A percentile compares a stretch with the other conserved stretches of the same genome.
Evolutionary conservation across 2,113 vertebrate species (phyloP).

Genomic region (Plotosus lineatus): DNA sequence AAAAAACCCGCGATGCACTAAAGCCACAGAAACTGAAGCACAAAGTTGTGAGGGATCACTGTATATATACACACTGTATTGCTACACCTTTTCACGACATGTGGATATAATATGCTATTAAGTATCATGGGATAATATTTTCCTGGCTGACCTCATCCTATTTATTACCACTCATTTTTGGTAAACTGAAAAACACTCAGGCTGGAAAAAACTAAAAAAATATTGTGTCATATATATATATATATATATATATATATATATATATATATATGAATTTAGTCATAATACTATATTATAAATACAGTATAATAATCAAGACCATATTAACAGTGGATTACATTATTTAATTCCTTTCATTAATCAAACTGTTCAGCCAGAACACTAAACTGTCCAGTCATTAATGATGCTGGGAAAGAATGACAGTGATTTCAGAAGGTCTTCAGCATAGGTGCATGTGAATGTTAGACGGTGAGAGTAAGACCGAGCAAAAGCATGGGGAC

Average conservation of each 20-base stretch:
- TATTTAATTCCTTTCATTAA: neutral
- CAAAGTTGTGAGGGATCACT: too few species aligned
- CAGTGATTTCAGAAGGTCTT: conserved; percentile 6
- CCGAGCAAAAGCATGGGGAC: neutral
- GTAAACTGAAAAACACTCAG: neutral
- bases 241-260: neutral
- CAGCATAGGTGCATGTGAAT: neutral
- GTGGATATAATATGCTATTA: neutral
- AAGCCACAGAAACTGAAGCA: too few species aligned
- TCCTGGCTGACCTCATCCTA: neutral
- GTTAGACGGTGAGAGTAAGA: neutral
- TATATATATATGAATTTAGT: neutral
- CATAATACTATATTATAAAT: too few species aligned
- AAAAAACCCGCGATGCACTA: too few species aligned
- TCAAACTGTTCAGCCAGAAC: neutral
- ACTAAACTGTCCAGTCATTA: neutral
- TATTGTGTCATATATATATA: neutral
- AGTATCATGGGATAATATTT: neutral
- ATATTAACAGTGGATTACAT: neutral
- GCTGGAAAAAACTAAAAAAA: neutral
- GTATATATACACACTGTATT: neutral
- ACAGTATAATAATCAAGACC: neutral
- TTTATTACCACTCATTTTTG: neutral
- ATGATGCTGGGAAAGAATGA: neutral
- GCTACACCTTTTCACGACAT: neutral